Base-by-base conservation (phyloP, 2,797 vertebrate genomes). In the Gadopsis marmoratus region DNA sequence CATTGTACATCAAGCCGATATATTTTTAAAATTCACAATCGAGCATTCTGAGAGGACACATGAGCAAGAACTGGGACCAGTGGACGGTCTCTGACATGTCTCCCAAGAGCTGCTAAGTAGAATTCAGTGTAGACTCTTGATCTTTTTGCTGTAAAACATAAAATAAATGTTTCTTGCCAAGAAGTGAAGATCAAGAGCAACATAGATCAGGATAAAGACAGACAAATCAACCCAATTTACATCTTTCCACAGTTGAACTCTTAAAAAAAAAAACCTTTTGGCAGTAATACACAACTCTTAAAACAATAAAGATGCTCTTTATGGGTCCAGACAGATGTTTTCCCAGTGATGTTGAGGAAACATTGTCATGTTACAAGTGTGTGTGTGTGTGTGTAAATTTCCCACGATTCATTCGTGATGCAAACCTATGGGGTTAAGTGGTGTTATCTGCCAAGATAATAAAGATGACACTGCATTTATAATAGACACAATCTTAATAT, bases 281-380 rank as follows among this genome's bases (percentile, higher is more conserved):
- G 61, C 66, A 76, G 17, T 16, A 14, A 33, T 21, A 43, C 37
- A 29, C 45, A 58, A 43, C 48, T 47, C 14, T 19, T 19, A 48
- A 83, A 74, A 68, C 55, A 70, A 50, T 39, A 71, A 69, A 74
- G 51, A 56, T 26, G 29, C 39, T 54, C 11, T 71, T 70, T 29
- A 29, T 39, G 12, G 61, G 43, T 69, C 54, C 61, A n/a, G 54
- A 78, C 55, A 54, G 54, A 73, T 56, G 33, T 50, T 81, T 83
- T 61, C 37, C 47, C 41, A 58, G 39, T 37, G 26, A 78, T 19
- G 37, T 35, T 13, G 14, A 73, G 33, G 35, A 74, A 77, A 72
- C 35, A 35, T 23, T 23, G 33, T 41, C 23, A 29, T 4, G 26
- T 45, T 31, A 50, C 5, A 56, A 17, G 26, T 50, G 26, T 26